Evolutionary conservation across 2,888 invertebrate species (phyloP), one percentile per base, ranked within the genome.

Genomic region (Formica aserva): DNA sequence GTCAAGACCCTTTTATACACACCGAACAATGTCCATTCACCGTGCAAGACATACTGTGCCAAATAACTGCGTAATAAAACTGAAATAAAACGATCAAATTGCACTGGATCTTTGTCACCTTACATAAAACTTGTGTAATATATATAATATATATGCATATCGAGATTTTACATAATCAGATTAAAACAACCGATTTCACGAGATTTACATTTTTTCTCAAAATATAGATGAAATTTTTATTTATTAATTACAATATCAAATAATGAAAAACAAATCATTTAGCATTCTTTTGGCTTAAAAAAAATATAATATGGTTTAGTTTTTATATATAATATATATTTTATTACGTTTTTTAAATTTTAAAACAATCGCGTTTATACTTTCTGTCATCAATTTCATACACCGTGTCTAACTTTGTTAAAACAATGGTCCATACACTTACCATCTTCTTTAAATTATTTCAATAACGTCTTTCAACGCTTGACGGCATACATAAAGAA

Each of bases 21-120:
- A 62, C 66, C 85, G 85, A 85, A 85, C 86, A 85, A 88, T 88
- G 85, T 87, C 87, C 89, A 89, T 89, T 89, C 88, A 89, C 76
- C 85, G 26, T 80, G 67, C 77, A 85, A 75, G 69, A 66, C 22
- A 38, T 57, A 65, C 55, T 62, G 32, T 48, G 62, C 45, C 83
- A 86, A 88, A 88, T 88, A 83, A 78, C 66, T 45, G 71, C 66
- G 45, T 71, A 82, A 84, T 84, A 81, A 87, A 77, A 86, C 62
- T 62, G 32, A 52, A 83, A 83, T 71, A 67, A 74, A 65, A 82
- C 63, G 13, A 63, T 81, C 63, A 18, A 11, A 60, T 5, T 0
- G 18, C 52, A 48, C 52, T 52, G 62, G 48, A n/a, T 81, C 62
- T 48, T 22, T 41, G n/a, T 65, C 66, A 32, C 15, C 69, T 78